Conservation (phyloP, 2,113 vertebrate species). For the Gambusia affinis region DNA sequence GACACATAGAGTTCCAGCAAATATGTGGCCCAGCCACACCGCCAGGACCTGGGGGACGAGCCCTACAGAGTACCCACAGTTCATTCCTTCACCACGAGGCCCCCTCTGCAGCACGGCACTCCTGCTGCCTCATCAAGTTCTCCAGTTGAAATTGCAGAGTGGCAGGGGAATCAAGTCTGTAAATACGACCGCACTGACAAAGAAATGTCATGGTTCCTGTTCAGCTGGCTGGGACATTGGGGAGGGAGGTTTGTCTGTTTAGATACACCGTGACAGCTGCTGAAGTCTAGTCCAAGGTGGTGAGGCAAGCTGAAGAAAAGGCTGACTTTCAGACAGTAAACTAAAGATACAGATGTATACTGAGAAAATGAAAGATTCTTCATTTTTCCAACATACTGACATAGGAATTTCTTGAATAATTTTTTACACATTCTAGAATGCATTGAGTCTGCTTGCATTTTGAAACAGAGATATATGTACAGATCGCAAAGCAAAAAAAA, state of each 20-base stretch:
- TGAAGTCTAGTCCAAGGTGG: constrained; percentile 44
- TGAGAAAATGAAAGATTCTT: neutral
- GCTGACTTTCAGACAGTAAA: constrained; percentile 24
- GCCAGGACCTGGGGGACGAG: constrained; percentile 63
- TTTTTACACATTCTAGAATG: neutral
- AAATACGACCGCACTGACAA: constrained; percentile 74
- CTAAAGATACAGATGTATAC: neutral
- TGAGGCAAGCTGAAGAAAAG: constrained; percentile 23
- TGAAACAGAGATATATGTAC: neutral
- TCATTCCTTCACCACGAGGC: constrained; percentile 66
- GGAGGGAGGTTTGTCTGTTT: constrained; percentile 68
- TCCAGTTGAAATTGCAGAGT: constrained; percentile 79
- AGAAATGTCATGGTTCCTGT: constrained; percentile 74
- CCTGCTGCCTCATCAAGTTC: constrained; percentile 79
- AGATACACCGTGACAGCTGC: constrained; percentile 67
- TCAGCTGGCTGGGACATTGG: constrained; percentile 61
- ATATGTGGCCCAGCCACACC: constrained; percentile 49
- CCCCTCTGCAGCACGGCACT: constrained; percentile 56
- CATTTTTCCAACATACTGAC: neutral
- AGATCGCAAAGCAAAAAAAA: neutral
- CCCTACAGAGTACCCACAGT: constrained; percentile 66
- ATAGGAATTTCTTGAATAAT: neutral
- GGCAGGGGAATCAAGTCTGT: constrained; percentile 71
- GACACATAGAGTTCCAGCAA: constrained; percentile 62
- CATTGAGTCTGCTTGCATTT: neutral